These are phyloP conservation scores for Galerucella pusilla DNA, from an alignment of 2,888 invertebrate species.

Conservation along the genomic window DNA sequence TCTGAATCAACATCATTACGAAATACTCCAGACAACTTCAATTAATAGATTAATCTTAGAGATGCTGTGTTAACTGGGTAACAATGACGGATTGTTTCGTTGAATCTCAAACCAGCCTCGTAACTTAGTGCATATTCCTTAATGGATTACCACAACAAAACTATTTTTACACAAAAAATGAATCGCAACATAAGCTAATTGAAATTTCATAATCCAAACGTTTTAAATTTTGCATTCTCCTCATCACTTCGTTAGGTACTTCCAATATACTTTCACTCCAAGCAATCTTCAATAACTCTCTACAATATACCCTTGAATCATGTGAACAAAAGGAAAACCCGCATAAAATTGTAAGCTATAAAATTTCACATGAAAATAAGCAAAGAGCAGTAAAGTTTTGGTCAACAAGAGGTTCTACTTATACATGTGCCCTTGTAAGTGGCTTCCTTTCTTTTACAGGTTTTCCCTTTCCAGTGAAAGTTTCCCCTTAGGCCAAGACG, in stretches of 20 bases:
- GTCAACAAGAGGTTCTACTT: conserved; percentile 22
- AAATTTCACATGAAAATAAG: conserved; percentile 24
- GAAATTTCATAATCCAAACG: no score
- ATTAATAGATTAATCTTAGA: neutral
- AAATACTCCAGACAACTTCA: neutral
- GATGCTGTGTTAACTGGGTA: neutral
- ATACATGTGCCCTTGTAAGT: conserved; percentile 26
- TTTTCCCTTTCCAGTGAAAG: conserved; percentile 36
- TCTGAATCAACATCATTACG: neutral
- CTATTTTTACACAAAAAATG: neutral
- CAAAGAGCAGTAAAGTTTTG: conserved; percentile 19
- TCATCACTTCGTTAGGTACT: no score
- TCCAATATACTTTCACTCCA: neutral
- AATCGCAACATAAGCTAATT: no score
- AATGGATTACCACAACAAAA: neutral
- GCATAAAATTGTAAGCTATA: conserved; percentile 21
- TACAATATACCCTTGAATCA: neutral
- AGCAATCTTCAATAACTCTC: neutral
- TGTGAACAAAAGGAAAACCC: conserved; percentile 22
- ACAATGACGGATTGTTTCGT: neutral
- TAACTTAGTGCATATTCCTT: neutral
- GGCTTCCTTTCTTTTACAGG: neutral
- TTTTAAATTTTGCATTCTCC: no score
- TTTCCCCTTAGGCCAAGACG: conserved; percentile 36
- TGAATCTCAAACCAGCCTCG: neutral